Percentiles rank a stretch among this genome's conserved stretches.
Evolutionary conservation across 1,140 invertebrate species (phyloP).

Genomic region (Orchesella cincta): DNA sequence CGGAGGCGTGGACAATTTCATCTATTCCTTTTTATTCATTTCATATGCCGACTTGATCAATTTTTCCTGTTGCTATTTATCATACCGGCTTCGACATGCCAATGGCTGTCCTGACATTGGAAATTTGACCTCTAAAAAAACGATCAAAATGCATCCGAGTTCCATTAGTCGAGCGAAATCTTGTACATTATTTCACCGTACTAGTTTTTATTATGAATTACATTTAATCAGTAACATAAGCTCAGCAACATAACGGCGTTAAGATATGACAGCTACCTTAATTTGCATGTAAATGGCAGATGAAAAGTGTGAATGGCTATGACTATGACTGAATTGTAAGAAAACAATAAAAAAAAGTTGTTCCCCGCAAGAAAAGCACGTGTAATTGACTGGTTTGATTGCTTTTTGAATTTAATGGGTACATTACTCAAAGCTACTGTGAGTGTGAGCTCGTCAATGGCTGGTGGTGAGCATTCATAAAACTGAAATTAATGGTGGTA

Average conservation of each 20-base stretch:
- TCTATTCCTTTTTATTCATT: too few species aligned
- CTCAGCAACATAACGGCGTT: not conserved
- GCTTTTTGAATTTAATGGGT: slow-evolving; percentile 2
- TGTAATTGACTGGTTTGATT: slow-evolving; percentile 27
- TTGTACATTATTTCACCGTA: not conserved
- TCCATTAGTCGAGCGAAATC: not conserved
- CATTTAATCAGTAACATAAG: not conserved
- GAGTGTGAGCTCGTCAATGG: too few species aligned
- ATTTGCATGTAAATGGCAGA: slow-evolving; percentile 17
- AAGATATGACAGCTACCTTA: not conserved
- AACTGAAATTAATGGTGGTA: too few species aligned
- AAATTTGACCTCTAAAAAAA: too few species aligned
- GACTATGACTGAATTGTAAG: not conserved
- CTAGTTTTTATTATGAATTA: not conserved
- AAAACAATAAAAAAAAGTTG: slow-evolving; percentile 7
- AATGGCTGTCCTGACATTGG: too few species aligned
- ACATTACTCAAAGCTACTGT: not conserved
- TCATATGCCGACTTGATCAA: too few species aligned
- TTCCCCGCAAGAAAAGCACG: not conserved
- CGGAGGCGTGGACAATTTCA: too few species aligned
- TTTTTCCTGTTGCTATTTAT: too few species aligned
- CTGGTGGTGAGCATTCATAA: too few species aligned
- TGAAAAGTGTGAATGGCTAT: slow-evolving; percentile 2
- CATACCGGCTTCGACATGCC: too few species aligned
- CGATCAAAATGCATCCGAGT: not conserved